Base-by-base conservation (phyloP, 1,140 invertebrate species). In the Rhagoletis zephyria region DNA sequence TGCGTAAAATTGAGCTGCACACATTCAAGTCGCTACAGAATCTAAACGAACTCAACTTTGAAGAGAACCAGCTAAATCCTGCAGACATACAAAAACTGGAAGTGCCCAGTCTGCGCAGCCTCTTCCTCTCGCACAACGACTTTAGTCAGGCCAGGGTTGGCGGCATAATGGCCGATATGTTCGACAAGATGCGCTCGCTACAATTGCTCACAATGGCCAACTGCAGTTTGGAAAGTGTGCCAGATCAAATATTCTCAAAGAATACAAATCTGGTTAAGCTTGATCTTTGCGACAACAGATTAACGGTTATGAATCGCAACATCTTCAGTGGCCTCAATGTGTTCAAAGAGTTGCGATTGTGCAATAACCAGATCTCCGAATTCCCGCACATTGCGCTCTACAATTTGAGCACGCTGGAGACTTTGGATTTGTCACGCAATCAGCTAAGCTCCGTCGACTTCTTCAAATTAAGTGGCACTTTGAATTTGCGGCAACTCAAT, bases 301-400 rank as follows among this genome's bases (percentile, higher is more conserved):
- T 97, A 4, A 94, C 93, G 87, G 94, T 95, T 77, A 93, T 97
- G 74, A 95, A 95, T 61, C 94, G 95, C 88, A 95, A 95, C 65
- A 93, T 96, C 4, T 97, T 97, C 90, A 94, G 94, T 16, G 94
- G 94, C 9, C 93, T 96, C 61, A 95, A 95, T n/a, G 95, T 95
- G 9, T 94, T 98, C 45, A 95, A 96, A 90, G 96, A 97, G 90
- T 90, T 98, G 19, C 95, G 95, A 89, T 90, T 98, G 19, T 95
- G 95, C 89, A 93, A 95, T 3, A 98, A 98, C 92, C 93, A 94
- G 48, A 95, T 98, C 51, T 93, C 94, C 42, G 95, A 95, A 10
- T 95, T 98, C 87, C 97, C 97, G 0, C 96, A 97, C 89, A 95
- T 95, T 6, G 95, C 97, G 0, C 93, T 98, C 0, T 94, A 95